Evolutionary conservation across 2,888 invertebrate genomes (phyloP), one percentile per base, ranked within the genome.

Genomic region (Drosophila ochracea): DNA sequence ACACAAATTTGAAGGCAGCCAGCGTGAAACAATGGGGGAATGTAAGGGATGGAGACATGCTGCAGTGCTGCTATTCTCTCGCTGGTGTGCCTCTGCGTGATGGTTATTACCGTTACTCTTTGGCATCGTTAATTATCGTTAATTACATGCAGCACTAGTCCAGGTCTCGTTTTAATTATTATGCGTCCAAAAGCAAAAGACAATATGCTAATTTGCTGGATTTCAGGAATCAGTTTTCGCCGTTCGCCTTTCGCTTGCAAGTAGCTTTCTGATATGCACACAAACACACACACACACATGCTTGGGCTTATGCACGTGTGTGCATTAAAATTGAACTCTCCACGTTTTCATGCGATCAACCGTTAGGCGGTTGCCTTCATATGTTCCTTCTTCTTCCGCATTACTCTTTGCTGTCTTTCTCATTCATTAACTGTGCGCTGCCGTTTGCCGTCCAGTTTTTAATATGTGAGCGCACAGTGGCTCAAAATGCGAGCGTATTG

Each of bases 51-150:
- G 31, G 28, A 10, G 28, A 37, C 19, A n/a, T 58, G 64, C 80
- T 61, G 64, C 80, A 77, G n/a, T 54, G 76, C 33, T 63, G 80
- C 52, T 28, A 21, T 39, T 63, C 33, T 25, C n/a, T 1, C 13
- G 16, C 21, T 7, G 41, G 35, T 49, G 53, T 47, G 31, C 28
- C 35, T 39, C 53, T 69, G 43, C 35, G 52, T 49, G 57, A 41
- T 61, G 90, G 65, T 71, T 79, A 77, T 88, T 83, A 76, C 73
- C 76, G 75, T 76, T 83, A 71, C 78, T 74, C 86, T 80, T 85
- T 88, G 83, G 58, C 83, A 73, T 68, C 68, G 73, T 72, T 85
- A 84, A 85, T 88, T 90, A 84, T 67, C 63, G 71, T 70, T 85
- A 84, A 85, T 88, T 90, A 84, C 47, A 47, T 16, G 47, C 61